These are phyloP conservation scores for Diplodus sargus DNA, from an alignment of 2,797 vertebrate genomes.

Conservation along the genomic window DNA sequence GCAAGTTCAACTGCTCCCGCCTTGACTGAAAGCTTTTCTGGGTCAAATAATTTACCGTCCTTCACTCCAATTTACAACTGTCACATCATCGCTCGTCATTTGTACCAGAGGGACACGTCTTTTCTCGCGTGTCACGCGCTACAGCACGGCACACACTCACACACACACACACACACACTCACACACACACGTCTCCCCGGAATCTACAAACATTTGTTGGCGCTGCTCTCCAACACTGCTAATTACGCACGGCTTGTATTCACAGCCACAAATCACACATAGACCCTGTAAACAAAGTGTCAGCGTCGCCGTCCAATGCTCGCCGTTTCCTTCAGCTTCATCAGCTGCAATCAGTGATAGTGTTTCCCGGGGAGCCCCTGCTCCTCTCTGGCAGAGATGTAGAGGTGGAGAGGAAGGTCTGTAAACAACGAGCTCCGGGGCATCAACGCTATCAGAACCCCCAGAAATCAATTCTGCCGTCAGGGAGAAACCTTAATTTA, in stretches of 20 bases:
- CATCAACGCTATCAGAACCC: constrained; percentile 14
- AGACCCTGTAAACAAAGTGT: constrained; percentile 28
- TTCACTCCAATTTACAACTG: constrained; percentile 74
- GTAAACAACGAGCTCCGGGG: constrained; percentile 48
- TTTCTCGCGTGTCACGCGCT: constrained; percentile 42
- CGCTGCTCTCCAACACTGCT: constrained; percentile 29
- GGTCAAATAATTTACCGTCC: constrained; percentile 77
- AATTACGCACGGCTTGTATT: constrained; percentile 50
- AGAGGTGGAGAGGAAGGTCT: constrained; percentile 15
- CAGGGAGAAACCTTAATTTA: background rate
- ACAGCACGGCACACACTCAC: constrained; percentile 38
- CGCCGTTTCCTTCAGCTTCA: constrained; percentile 21
- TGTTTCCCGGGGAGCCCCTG: constrained; percentile 9
- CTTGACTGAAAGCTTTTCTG: constrained; percentile 73
- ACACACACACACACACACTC: constrained; percentile 32
- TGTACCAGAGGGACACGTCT: constrained; percentile 40
- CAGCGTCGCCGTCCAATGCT: background rate
- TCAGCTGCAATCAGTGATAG: constrained; percentile 6
- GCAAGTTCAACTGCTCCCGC: constrained; percentile 56
- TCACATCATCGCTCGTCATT: constrained; percentile 75
- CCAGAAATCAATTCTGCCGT: constrained; percentile 2
- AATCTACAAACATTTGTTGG: constrained; percentile 58
- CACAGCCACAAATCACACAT: constrained; percentile 43
- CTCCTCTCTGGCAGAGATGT: constrained; percentile 26
- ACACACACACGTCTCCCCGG: constrained; percentile 23